These are phyloP conservation scores for Daphoenositta chrysoptera DNA, from an alignment of 2,113 vertebrate species.

Conservation along the genomic window DNA sequence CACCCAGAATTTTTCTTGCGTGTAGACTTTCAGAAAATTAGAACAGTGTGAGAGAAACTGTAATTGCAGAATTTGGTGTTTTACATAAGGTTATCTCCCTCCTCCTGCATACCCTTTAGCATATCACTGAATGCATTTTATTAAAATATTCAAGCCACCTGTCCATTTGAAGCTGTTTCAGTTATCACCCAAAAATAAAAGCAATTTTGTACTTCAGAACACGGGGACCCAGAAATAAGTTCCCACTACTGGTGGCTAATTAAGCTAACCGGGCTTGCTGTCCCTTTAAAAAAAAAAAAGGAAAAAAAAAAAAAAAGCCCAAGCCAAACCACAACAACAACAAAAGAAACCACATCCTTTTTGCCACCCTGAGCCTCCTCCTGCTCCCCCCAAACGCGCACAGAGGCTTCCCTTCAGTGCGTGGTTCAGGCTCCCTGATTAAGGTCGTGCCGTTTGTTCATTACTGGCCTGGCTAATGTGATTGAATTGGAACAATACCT, in stretches of 20 bases:
- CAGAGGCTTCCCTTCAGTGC: constrained; percentile 48
- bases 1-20: background rate
- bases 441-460: constrained; percentile 87
- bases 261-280: background rate
- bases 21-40: constrained; percentile 32
- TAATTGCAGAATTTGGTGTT: constrained; percentile 47
- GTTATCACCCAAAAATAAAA: constrained; percentile 46
- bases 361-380: constrained; percentile 1
- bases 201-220: background rate
- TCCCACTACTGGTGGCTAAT: constrained; percentile 12
- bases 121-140: constrained; percentile 23
- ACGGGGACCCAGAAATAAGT: constrained; percentile 12
- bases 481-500: constrained; percentile 95
- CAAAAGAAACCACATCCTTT: constrained; percentile 57
- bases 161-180: constrained; percentile 24
- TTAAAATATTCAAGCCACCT: constrained; percentile 45
- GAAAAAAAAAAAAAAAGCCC: background rate
- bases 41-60: constrained; percentile 27
- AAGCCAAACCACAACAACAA: constrained; percentile 38
- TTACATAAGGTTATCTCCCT: constrained; percentile 39
- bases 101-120: constrained; percentile 42
- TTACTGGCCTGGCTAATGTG: constrained; percentile 90
- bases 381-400: background rate
- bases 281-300: background rate
- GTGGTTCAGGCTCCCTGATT: constrained; percentile 81